These are phyloP conservation scores for Drosophila insularis DNA, from an alignment of 1,140 invertebrate species.

Conservation along the genomic window DNA sequence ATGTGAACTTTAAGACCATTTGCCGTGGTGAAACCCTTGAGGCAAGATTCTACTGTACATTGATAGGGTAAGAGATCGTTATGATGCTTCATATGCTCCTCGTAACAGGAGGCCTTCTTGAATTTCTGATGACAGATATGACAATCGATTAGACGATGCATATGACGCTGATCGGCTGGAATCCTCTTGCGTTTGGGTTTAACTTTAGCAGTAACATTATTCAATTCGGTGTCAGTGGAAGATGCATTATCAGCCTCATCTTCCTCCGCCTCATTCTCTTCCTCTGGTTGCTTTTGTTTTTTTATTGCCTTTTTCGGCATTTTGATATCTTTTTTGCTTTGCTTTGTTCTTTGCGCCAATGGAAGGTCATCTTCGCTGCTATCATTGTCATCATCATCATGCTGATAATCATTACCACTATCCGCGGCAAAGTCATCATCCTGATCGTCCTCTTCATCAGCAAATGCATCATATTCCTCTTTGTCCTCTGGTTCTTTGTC, in stretches of 20 bases:
- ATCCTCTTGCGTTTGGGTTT: conserved; percentile 61
- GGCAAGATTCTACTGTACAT: conserved; percentile 68
- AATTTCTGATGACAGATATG: conserved; percentile 81
- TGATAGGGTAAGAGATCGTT: conserved; percentile 76
- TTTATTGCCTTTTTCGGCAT: not conserved
- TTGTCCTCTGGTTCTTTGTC: conserved; percentile 66
- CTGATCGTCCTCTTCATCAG: not conserved
- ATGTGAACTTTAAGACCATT: conserved; percentile 71
- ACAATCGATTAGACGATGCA: conserved; percentile 69
- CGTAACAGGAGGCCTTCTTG: conserved; percentile 71
- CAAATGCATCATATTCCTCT: conserved; percentile 15
- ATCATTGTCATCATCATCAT: conserved; percentile 47
- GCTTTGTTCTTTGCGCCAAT: conserved; percentile 56
- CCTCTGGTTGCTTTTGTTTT: not conserved
- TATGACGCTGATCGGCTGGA: conserved; percentile 53
- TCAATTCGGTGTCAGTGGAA: conserved; percentile 21
- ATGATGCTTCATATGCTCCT: conserved; percentile 78
- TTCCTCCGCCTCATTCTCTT: conserved; percentile 18
- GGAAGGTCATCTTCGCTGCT: conserved; percentile 73
- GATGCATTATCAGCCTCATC: conserved; percentile 38
- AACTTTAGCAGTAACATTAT: not conserved
- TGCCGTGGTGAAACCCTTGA: conserved; percentile 74
- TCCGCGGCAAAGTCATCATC: conserved; percentile 35
- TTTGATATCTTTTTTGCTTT: conserved; percentile 27
- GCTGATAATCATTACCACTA: conserved; percentile 42